Evolutionary conservation across 1,140 invertebrate genomes (phyloP), one percentile per base, ranked within the genome.

Genomic region (Sarcophaga bullata): DNA sequence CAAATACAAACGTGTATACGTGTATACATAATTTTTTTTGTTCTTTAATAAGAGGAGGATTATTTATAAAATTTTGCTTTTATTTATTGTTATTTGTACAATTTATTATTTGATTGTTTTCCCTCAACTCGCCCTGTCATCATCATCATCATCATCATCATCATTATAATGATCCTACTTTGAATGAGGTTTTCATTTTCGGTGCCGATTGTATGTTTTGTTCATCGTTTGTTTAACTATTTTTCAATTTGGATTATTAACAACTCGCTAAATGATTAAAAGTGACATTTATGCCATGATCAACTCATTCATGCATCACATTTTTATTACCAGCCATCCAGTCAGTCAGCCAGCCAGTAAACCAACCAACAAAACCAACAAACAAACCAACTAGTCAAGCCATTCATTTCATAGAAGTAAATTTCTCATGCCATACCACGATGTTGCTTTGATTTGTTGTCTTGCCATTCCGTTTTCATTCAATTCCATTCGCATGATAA

Each of bases 211-310:
- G 17, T 58, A 15, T 10, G 6, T 68, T 68, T 68, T 68, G 58
- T 68, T 68, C 58, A 68, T 68, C n/a, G 58, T 68, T 68, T 68
- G 58, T 68, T 68, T 68, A 68, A 68, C 62, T 68, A 68, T 68
- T 68, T 68, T 19, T 6, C 62, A 68, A 68, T 68, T 9, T 68
- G 62, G 62, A 68, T 68, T 68, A 68, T 68, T 68, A 68, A 68
- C 17, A 68, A 19, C 6, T 25, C n/a, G 62, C 62, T 68, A 17
- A 19, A 68, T 68, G 17, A 68, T 68, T 68, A 68, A 68, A 68
- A 68, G 17, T 68, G 62, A 68, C 62, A 68, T 68, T 68, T 68
- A 68, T 68, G 17, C 62, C 62, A 68, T 25, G 62, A 68, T 68
- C 17, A 68, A 68, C 62, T 68, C 62, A 19, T 68, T 68, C 62